Evolutionary conservation across 2,797 vertebrate genomes (phyloP).

Genomic region (Eulemur rubriventer): DNA sequence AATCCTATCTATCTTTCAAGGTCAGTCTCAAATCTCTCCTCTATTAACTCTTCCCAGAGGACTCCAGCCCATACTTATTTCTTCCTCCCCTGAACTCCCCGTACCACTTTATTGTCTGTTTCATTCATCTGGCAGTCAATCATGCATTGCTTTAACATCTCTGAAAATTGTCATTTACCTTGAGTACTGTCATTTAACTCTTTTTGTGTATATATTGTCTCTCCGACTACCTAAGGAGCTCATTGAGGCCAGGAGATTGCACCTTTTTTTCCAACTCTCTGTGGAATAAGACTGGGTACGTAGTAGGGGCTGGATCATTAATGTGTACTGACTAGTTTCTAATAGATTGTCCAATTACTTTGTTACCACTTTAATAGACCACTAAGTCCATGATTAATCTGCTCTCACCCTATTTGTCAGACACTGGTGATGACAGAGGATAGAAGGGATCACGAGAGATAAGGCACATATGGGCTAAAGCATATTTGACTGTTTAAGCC

Average conservation of each 20-base stretch:
- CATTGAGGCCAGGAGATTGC: neutral
- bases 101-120: constrained; percentile 32
- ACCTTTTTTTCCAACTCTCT: neutral
- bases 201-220: constrained; percentile 40
- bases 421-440: neutral
- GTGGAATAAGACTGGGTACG: neutral
- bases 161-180: constrained; percentile 43
- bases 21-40: constrained; percentile 43
- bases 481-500: constrained; percentile 1
- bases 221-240: neutral
- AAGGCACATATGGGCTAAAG: neutral
- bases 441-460: neutral
- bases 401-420: neutral
- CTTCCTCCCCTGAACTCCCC: neutral
- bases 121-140: constrained; percentile 22
- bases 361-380: constrained; percentile 42
- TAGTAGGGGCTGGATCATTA: neutral
- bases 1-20: constrained; percentile 38
- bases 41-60: constrained; percentile 1
- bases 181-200: neutral
- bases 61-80: neutral
- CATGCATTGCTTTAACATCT: constrained; percentile 2
- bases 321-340: constrained; percentile 26
- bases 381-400: constrained; percentile 37
- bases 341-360: constrained; percentile 33